Conservation (phyloP, 2,113 vertebrate genomes). For the Cyanocitta stelleri region DNA sequence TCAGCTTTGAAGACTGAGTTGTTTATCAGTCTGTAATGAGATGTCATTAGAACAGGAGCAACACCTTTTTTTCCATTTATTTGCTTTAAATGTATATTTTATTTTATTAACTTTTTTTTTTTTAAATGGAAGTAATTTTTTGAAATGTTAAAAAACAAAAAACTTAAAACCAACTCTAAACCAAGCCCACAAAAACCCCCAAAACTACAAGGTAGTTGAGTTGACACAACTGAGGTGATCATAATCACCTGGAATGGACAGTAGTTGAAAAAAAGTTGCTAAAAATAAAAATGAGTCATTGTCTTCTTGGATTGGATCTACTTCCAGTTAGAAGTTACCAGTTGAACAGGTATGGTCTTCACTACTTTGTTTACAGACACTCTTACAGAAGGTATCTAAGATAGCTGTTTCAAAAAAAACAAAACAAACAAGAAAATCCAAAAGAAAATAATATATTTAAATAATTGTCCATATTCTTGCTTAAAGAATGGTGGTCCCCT, state of each 20-base stretch:
- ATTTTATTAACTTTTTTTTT: too few species aligned
- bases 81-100: neutral
- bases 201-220: neutral
- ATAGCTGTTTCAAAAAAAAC: neutral
- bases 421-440: neutral
- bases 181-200: accelerated
- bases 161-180: accelerated
- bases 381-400: neutral
- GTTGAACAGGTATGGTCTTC: neutral
- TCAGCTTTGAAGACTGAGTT: neutral
- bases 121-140: neutral
- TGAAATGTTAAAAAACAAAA: neutral
- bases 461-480: neutral
- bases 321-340: neutral
- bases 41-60: neutral
- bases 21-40: neutral
- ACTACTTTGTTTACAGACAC: neutral
- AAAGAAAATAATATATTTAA: neutral
- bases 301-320: neutral
- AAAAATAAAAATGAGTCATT: neutral
- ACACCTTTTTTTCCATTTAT: accelerated
- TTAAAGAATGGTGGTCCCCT: neutral
- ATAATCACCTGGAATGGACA: neutral
- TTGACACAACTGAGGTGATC: neutral
- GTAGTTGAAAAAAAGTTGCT: neutral